Evolutionary conservation across 2,797 vertebrate species (phyloP).

Genomic region (Neoniphon sammara): DNA sequence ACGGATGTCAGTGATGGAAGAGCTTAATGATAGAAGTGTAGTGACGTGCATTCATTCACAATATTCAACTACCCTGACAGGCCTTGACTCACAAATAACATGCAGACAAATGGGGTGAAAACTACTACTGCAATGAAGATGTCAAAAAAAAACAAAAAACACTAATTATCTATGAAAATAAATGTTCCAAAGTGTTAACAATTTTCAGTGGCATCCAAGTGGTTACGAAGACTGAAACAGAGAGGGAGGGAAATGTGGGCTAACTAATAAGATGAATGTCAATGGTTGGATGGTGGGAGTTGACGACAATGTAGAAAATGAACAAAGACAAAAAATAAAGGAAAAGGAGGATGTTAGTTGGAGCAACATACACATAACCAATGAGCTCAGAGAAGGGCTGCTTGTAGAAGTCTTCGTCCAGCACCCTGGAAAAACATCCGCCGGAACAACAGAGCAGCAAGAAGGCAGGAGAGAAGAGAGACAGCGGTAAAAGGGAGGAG

Average conservation of each 20-base stretch:
- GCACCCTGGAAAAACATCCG: slow-evolving; percentile 95
- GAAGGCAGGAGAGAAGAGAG: slow-evolving; percentile 87
- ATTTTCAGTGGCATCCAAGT: slow-evolving; percentile 2
- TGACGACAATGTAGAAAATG: slow-evolving; percentile 51
- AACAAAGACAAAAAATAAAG: slow-evolving; percentile 33
- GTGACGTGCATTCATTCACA: slow-evolving; percentile 56
- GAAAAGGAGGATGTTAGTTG: slow-evolving; percentile 86
- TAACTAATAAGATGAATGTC: slow-evolving; percentile 38
- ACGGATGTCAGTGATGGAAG: slow-evolving; percentile 14
- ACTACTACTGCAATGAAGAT: neutral
- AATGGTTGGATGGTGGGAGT: slow-evolving; percentile 35
- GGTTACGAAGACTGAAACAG: slow-evolving; percentile 22
- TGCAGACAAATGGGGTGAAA: slow-evolving; percentile 47
- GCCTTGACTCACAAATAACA: slow-evolving; percentile 54
- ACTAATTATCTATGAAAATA: neutral
- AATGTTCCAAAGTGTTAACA: neutral
- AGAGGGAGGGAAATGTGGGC: neutral
- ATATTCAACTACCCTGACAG: slow-evolving; percentile 28
- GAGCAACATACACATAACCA: slow-evolving; percentile 99
- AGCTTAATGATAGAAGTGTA: slow-evolving; percentile 2
- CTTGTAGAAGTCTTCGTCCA: slow-evolving; percentile 99
- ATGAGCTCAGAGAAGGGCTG: slow-evolving; percentile 99
- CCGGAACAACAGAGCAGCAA: slow-evolving; percentile 89
- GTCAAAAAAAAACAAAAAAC: neutral
- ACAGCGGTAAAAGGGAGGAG: slow-evolving; percentile 87